Conservation (phyloP, 2,113 vertebrate genomes). For the Sturnira hondurensis region DNA sequence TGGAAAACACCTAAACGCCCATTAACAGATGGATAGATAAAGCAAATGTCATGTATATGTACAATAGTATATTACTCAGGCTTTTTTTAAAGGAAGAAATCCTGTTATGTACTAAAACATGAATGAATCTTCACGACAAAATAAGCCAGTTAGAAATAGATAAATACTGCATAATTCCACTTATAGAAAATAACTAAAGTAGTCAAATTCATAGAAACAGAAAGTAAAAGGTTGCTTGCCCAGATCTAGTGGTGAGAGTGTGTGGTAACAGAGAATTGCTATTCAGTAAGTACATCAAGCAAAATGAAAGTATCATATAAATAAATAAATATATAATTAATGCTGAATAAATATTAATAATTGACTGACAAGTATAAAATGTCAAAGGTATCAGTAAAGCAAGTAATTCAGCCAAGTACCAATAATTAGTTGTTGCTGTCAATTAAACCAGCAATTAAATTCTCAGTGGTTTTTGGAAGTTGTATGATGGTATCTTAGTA, state of each 20-base stretch:
- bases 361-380: neutral
- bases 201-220: neutral
- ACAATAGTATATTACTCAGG: neutral
- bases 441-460: neutral
- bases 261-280: neutral
- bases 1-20: neutral
- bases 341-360: neutral
- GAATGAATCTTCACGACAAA: neutral
- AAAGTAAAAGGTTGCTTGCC: neutral
- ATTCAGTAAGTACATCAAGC: neutral
- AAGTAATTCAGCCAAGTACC: neutral
- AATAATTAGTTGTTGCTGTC: neutral
- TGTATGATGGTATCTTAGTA: neutral
- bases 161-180: neutral
- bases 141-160: neutral
- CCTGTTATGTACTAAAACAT: neutral
- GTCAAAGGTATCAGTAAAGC: neutral
- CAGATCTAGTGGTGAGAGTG: neutral
- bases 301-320: neutral
- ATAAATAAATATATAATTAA: neutral
- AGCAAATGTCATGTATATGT: neutral
- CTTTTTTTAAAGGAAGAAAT: neutral
- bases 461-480: neutral
- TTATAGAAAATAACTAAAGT: neutral
- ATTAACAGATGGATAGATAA: neutral